Conservation (phyloP, 2,113 vertebrate species). For the Xenopus laevis region DNA sequence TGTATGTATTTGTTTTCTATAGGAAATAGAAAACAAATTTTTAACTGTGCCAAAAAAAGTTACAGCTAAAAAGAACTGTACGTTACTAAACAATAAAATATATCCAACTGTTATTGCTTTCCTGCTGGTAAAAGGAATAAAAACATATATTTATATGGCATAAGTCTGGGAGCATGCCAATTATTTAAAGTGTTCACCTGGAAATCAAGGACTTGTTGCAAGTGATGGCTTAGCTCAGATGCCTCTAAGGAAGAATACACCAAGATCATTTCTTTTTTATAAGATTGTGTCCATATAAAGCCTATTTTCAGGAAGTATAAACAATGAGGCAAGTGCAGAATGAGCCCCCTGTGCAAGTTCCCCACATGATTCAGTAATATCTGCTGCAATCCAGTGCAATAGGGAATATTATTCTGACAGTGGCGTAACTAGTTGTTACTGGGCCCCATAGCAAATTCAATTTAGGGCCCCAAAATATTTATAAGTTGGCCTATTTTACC, state of each 20-base stretch:
- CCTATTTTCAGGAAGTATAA: slow-evolving; percentile 62
- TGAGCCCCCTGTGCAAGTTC: slow-evolving; percentile 54
- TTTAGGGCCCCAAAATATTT: too few relatives aligned
- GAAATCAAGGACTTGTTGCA: neutral
- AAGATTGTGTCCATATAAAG: slow-evolving; percentile 75
- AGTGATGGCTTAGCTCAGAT: neutral
- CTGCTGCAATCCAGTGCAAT: slow-evolving; percentile 49
- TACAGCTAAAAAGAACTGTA: too few relatives aligned
- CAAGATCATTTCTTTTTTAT: slow-evolving; percentile 49
- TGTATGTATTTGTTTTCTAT: too few relatives aligned
- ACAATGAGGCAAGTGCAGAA: slow-evolving; percentile 63
- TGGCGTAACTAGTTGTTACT: too few relatives aligned
- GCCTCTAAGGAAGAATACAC: neutral
- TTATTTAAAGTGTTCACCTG: neutral
- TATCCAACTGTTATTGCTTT: neutral
- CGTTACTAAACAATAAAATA: neutral
- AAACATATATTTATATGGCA: slow-evolving; percentile 11
- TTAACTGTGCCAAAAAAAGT: too few relatives aligned
- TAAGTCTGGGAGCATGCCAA: neutral
- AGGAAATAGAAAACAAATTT: too few relatives aligned
- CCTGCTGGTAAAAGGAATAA: neutral
- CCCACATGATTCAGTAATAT: slow-evolving; percentile 56
- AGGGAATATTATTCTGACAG: slow-evolving; percentile 50
- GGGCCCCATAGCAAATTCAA: too few relatives aligned
- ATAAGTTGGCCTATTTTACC: too few relatives aligned